phyloP scores from a whole-genome alignment of 2,797 vertebrate genomes.

The Todus mexicanus region DNA sequence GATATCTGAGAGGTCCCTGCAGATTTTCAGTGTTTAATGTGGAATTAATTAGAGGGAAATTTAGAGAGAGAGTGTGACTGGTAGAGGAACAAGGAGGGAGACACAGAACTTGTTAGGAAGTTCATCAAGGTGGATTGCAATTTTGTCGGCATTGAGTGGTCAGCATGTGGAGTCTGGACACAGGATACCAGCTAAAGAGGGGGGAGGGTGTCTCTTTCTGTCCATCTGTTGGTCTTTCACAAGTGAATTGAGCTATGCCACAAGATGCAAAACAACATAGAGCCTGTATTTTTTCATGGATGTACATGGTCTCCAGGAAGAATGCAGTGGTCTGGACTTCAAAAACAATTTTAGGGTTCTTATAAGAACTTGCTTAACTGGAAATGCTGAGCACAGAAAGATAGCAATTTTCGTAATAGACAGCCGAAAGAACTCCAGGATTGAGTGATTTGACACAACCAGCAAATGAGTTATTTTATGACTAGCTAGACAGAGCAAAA shows the following conservation, averaged over 20 bases:
- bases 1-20: conserved; percentile 28
- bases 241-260: background rate
- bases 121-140: conserved; percentile 27
- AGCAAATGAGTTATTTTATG: background rate
- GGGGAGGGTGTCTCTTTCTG: conserved; percentile 30
- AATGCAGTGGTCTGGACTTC: background rate
- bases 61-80: background rate
- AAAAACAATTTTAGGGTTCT: background rate
- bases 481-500: background rate
- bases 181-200: background rate
- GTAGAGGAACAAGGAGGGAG: conserved; percentile 8
- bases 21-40: background rate
- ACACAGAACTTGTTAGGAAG: conserved; percentile 75
- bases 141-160: background rate
- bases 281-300: background rate
- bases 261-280: background rate
- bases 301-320: background rate
- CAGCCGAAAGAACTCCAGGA: background rate
- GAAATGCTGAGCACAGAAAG: background rate
- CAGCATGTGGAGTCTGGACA: background rate
- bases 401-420: background rate
- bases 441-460: background rate
- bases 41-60: conserved; percentile 53
- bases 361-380: background rate
- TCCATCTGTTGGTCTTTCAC: conserved; percentile 52